phyloP scores from a whole-genome alignment of 1,140 invertebrate species.

The Drosophila pachea region DNA sequence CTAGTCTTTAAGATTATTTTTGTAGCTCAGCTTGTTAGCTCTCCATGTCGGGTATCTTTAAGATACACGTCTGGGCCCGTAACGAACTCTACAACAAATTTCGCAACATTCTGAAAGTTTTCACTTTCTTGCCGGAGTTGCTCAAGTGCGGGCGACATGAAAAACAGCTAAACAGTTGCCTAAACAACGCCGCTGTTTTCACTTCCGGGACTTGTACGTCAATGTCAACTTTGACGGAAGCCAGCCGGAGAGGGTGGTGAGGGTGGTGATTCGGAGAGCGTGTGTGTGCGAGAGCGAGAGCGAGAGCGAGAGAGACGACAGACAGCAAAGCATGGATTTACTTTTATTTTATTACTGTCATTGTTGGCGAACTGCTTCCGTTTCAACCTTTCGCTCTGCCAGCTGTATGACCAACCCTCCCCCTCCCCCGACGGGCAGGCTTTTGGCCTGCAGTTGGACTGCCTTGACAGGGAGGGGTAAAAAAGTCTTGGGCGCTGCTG shows the following conservation, averaged over 20 bases:
- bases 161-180: constrained; percentile 63
- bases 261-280: constrained; percentile 6
- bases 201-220: constrained; percentile 69
- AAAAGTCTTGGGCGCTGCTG: neutral
- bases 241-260: constrained; percentile 11
- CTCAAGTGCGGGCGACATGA: constrained; percentile 33
- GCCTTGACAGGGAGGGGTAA: neutral
- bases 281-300: neutral
- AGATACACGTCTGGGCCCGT: neutral
- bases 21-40: too few relatives aligned
- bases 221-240: constrained; percentile 73
- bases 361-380: constrained; percentile 46
- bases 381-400: constrained; percentile 40
- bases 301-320: constrained; percentile 10
- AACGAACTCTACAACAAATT: constrained; percentile 10
- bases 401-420: constrained; percentile 2
- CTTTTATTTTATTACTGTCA: constrained; percentile 77
- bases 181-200: constrained; percentile 52
- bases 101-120: constrained; percentile 35
- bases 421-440: too few relatives aligned
- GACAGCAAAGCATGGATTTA: constrained; percentile 65
- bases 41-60: neutral
- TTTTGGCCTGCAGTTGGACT: constrained; percentile 5
- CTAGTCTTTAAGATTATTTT: too few relatives aligned
- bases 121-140: constrained; percentile 26